Evolutionary conservation across 2,113 vertebrate genomes (phyloP), one percentile per base, ranked within the genome.

Genomic region (Sylvietta virens): DNA sequence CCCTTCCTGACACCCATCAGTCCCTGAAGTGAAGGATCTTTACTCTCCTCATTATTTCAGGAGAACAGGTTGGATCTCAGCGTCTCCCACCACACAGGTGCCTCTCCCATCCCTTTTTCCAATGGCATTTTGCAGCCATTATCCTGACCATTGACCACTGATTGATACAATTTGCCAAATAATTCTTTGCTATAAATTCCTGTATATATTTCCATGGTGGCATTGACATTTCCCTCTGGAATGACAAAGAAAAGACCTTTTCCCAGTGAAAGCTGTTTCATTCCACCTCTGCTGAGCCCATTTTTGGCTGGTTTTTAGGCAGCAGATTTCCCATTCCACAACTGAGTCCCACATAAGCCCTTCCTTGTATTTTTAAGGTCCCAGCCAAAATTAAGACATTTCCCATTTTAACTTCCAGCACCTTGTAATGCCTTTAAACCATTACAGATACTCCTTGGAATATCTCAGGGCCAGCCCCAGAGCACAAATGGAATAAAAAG

Each of bases 351-450:
- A 76, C 91, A 69, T 89, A 79, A 86, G 84, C 82, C 77, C 74
- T 79, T 89, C 16, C 9, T 62, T 83, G 79, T 92, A 37, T 93
- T 95, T 79, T 76, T 93, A 96, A 96, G 80, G 72, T 94, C 91
- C 92, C 33, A 51, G 89, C 73, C 86, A 88, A 96, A 96, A 95
- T 69, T 51, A 79, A 95, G 86, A 79, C 74, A 60, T 95, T 95
- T 93, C 88, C 88, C 84, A 72, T 50, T 87, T 76, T 58, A 62
- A 72, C 76, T 88, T 64, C 26, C 86, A 57, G 72, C 77, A 86
- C 80, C 86, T 80, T 79, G 88, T 92, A 89, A 90, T 80, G 86
- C 94, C 80, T 91, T 93, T 88, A 95, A 93, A 69, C 53, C 82
- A 50, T 80, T 67, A 73, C 61, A 81, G 18, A 86, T 81, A 95